Evolutionary conservation across 2,888 invertebrate genomes (phyloP), one percentile per base, ranked within the genome.

Genomic region (Erynnis tages): DNA sequence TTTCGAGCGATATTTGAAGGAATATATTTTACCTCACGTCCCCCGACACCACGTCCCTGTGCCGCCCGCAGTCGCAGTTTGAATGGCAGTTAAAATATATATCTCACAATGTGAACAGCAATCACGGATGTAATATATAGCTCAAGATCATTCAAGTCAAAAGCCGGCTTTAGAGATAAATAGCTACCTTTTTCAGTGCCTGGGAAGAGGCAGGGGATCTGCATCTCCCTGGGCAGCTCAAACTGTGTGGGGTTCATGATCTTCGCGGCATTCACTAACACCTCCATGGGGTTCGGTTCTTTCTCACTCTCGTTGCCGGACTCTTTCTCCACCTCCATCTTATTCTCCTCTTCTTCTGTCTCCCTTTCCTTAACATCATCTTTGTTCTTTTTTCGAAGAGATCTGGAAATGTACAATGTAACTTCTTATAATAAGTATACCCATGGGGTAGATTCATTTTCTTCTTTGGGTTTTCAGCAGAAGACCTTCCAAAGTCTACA

Each of bases 211-310:
- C 93, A 93, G 16, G 94, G 93, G 61, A 95, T 85, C 59, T 92
- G 91, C 84, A 97, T 91, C 68, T 97, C 96, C 40, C 92, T 87
- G 0, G 98, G 97, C 65, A 98, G 82, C 67, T 96, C 94, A 80
- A 98, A 98, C 82, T 98, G 97, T 63, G 92, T 92, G 0, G 98
- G 98, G 88, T 98, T 98, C 81, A 96, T 91, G 54, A 95, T 89
- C 61, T 93, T 93, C 1, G 97, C 97, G 0, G 96, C 96, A 65
- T 94, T 91, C 45, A 96, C 94, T 11, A 98, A 85, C 34, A 94
- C 91, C 66, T 95, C 94, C 75, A 98, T 91, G 0, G 96, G 94
- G 37, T 92, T 92, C 57, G 80, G 60, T 2, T 60, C 55, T 52
- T 67, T 67, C 35, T 57, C 57, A 4, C 63, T 63, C 19, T 67